Base-by-base conservation (phyloP, 2,797 vertebrate species). In the Falco columbarius region DNA sequence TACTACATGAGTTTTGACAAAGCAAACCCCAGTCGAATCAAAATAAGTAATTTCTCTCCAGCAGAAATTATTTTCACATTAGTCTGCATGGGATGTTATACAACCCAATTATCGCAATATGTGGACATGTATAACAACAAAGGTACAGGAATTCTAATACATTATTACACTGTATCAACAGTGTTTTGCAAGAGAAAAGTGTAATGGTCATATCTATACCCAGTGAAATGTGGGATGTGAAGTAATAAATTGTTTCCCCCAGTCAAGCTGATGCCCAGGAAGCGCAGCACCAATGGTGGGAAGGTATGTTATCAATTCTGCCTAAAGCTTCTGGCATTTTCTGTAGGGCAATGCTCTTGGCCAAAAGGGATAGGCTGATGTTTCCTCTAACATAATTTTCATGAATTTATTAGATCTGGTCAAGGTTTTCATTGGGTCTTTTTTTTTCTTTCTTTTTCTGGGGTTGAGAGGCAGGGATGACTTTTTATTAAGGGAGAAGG, bases 1-100 rank as follows among this genome's bases (percentile, higher is more conserved):
- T 97, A 97, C 92, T 98, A 97, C 97, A 97, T 95, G 97, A 97
- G 79, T 98, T 98, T 98, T 98, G 97, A 98, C 97, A 98, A 98
- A 98, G 97, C 92, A 98, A 98, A 96, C 80, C 97, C 97, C 97
- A 17, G 56, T 93, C 95, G 97, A 98, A 97, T 97, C 95, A 97
- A 97, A 97, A 97, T 93, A 98, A 98, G 93, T 97, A 93, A 97
- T 98, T 98, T 98, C 96, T 97, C 95, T 98, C 97, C 96, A 95
- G 86, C 73, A 95, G 96, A 97, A 97, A 96, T 97, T 56, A 97
- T 97, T 98, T 98, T 97, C 95, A 87, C 91, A 94, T 98, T 97
- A 97, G 95, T 71, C 94, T 96, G 94, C 89, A 36, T 84, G 95
- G 87, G 90, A 96, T 97, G 96, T 97, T 98, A 96, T 68, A 87